These are phyloP conservation scores for Opisthocomus hoazin DNA, from an alignment of 2,113 vertebrate genomes.

Conservation along the genomic window DNA sequence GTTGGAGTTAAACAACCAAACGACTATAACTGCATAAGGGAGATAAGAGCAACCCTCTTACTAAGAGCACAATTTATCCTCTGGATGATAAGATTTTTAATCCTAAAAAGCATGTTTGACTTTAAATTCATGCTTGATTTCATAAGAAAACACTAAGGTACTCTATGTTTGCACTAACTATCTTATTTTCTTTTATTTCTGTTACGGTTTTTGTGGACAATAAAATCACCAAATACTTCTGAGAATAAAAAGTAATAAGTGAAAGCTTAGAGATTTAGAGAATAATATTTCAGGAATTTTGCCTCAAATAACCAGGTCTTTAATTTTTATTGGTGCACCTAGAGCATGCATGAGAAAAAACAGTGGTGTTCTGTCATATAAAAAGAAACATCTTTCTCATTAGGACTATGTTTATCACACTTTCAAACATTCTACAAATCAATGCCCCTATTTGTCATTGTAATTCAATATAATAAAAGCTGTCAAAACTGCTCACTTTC, in stretches of 20 bases:
- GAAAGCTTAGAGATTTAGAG: constrained; percentile 31
- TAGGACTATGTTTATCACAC: constrained; percentile 38
- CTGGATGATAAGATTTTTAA: neutral
- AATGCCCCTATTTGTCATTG: constrained; percentile 55
- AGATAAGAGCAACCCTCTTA: neutral
- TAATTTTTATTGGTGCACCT: neutral
- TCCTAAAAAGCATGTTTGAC: neutral
- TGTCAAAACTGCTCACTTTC: constrained; percentile 31
- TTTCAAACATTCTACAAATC: constrained; percentile 55
- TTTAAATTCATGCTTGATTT: neutral
- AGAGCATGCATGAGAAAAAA: neutral
- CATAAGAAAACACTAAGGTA: neutral
- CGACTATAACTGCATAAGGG: neutral
- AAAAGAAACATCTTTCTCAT: constrained; percentile 40
- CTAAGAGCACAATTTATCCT: neutral
- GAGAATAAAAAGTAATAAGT: neutral
- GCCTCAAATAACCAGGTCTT: constrained; percentile 25
- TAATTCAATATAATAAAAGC: constrained; percentile 65
- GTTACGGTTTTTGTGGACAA: neutral
- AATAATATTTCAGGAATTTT: constrained; percentile 23
- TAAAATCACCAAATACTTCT: neutral
- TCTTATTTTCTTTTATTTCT: constrained; percentile 8
- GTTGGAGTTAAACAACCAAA: neutral
- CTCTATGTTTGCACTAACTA: neutral
- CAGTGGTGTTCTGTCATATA: neutral